Percentiles rank a stretch among this genome's conserved stretches.
Conservation (phyloP, 1,140 invertebrate species). For the Eubasilissa regina region DNA sequence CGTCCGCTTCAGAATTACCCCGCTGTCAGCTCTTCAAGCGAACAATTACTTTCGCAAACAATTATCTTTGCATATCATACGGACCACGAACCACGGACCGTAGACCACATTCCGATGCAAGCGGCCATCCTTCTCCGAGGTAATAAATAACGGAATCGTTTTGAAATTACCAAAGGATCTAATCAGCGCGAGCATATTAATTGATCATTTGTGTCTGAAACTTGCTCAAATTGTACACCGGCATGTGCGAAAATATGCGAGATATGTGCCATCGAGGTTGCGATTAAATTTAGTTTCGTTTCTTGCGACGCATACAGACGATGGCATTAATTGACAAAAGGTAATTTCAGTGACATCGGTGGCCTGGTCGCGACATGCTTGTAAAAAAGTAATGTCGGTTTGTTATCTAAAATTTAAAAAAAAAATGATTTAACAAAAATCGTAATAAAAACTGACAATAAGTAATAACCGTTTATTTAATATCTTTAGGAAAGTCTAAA, state of each 20-base stretch:
- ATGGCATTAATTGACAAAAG: constrained; percentile 20
- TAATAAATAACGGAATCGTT: constrained; percentile 25
- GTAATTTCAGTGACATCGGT: not conserved
- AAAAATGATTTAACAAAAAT: too few species aligned
- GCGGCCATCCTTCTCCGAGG: not conserved
- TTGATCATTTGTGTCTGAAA: constrained; percentile 18
- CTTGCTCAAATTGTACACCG: not conserved
- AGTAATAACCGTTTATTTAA: too few species aligned
- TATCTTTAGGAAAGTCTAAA: too few species aligned
- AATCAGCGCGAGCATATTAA: constrained; percentile 41
- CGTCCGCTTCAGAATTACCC: not conserved
- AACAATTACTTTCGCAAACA: constrained; percentile 34
- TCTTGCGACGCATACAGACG: constrained; percentile 10
- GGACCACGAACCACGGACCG: not conserved
- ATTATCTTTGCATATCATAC: constrained; percentile 20
- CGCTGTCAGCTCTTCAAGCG: not conserved
- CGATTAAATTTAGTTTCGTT: constrained; percentile 13
- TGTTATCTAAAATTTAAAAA: too few species aligned
- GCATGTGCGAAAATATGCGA: constrained; percentile 31
- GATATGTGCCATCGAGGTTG: constrained; percentile 12
- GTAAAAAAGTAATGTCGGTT: too few species aligned
- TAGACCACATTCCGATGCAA: constrained; percentile 10
- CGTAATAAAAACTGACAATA: too few species aligned
- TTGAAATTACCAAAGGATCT: constrained; percentile 15
- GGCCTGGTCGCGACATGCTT: not conserved